Evolutionary conservation across 64 coral and sea anemone genomes (phyloP).

Genomic region (Montipora foliosa): DNA sequence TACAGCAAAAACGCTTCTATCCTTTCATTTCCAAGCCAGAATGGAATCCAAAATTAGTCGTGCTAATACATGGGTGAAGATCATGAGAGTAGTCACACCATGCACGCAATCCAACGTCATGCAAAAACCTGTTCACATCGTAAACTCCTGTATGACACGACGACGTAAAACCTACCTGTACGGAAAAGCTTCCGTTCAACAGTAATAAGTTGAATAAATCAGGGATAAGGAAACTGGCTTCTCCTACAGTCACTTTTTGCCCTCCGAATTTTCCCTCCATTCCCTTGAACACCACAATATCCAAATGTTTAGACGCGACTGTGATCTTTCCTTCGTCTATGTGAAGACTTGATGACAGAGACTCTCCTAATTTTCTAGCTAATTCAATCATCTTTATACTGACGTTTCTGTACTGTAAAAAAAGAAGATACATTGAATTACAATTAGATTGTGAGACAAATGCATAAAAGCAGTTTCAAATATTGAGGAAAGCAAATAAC

Average conservation of each 20-base stretch:
- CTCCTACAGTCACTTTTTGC: constrained; percentile 21
- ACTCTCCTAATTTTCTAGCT: neutral
- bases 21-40: no score
- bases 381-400: neutral
- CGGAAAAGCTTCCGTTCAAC: neutral
- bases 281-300: constrained; percentile 41
- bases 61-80: no score
- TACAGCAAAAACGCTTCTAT: no score
- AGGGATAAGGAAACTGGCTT: constrained; percentile 30
- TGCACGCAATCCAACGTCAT: no score
- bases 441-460: neutral
- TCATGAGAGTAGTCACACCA: no score
- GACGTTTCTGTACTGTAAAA: neutral
- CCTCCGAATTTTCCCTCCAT: constrained; percentile 7
- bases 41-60: no score
- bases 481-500: no score
- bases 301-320: constrained; percentile 26
- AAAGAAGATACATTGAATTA: neutral
- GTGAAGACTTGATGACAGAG: neutral
- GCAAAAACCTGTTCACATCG: no score
- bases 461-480: no score
- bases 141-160: no score
- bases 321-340: neutral
- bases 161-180: neutral
- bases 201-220: neutral